phyloP scores from a whole-genome alignment of 2,888 invertebrate genomes.

The Iselma pallidipennis region DNA sequence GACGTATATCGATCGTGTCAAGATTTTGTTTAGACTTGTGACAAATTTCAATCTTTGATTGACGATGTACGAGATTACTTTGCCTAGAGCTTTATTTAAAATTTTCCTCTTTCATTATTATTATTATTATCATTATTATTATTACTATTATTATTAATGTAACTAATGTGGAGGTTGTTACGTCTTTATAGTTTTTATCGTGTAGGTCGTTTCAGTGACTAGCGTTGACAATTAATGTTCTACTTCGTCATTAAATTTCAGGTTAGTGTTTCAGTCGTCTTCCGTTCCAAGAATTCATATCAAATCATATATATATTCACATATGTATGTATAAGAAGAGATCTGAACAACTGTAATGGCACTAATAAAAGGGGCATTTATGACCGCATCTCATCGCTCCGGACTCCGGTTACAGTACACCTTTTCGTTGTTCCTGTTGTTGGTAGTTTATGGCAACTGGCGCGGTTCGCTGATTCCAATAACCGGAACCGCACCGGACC shows the following conservation, averaged over 20 bases:
- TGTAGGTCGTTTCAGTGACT: not conserved
- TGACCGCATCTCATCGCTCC: conserved; percentile 44
- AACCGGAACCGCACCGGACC: conserved; percentile 49
- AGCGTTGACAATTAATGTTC: not conserved
- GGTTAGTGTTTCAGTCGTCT: not conserved
- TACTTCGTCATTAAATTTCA: not conserved
- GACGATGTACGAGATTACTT: not conserved
- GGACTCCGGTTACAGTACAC: conserved; percentile 42
- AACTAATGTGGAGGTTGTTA: no score
- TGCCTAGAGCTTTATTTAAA: no score
- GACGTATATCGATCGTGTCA: conserved; percentile 48
- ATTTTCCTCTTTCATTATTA: not conserved
- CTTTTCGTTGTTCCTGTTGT: conserved; percentile 48
- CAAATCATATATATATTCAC: no score
- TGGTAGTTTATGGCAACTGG: conserved; percentile 42
- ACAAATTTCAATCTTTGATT: not conserved
- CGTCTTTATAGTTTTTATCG: not conserved
- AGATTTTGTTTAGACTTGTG: conserved; percentile 7
- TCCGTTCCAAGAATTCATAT: not conserved
- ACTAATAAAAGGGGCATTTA: conserved; percentile 39
- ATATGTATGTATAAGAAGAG: not conserved
- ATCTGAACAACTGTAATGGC: conserved; percentile 23
- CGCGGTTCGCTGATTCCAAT: conserved; percentile 47
- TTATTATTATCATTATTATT: no score
- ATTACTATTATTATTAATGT: no score